phyloP scores from a whole-genome alignment of 2,888 invertebrate species.

The Apotomis betuletana region DNA sequence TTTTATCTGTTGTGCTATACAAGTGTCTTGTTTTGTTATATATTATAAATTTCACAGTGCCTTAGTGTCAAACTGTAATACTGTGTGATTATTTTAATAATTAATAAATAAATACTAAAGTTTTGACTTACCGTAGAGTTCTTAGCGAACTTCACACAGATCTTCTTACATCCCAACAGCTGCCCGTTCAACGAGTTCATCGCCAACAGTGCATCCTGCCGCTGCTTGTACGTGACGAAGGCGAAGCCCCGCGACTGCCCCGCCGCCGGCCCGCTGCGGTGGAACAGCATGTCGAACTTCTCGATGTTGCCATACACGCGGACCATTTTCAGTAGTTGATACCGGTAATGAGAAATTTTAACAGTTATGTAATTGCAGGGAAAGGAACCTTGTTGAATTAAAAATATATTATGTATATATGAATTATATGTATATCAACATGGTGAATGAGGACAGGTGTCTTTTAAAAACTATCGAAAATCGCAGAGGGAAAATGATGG shows the following conservation, averaged over 20 bases:
- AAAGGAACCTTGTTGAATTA: no score
- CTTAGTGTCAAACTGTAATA: no score
- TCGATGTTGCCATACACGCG: slow-evolving; percentile 96
- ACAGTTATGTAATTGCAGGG: slow-evolving; percentile 32
- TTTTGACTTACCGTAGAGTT: slow-evolving; percentile 79
- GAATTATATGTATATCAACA: no score
- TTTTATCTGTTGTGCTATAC: no score
- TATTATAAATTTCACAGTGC: no score
- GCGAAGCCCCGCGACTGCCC: slow-evolving; percentile 97
- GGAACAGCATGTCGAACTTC: slow-evolving; percentile 98
- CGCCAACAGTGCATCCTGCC: slow-evolving; percentile 88
- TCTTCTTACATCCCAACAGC: slow-evolving; percentile 87
- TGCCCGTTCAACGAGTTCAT: slow-evolving; percentile 89
- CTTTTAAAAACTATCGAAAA: no score
- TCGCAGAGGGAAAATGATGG: no score
- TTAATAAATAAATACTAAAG: no score
- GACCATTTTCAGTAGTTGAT: slow-evolving; percentile 97
- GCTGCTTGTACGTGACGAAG: slow-evolving; percentile 92
- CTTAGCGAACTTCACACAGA: slow-evolving; percentile 92
- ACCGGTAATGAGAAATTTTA: slow-evolving; percentile 87
- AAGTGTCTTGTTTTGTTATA: no score
- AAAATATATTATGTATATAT: no score
- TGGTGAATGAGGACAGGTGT: no score
- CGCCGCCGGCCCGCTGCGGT: slow-evolving; percentile 93
- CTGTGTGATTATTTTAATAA: no score